Percentiles rank a stretch among this genome's conserved stretches.
These are phyloP conservation scores for Trissolcus brochymenae DNA, from an alignment of 2,888 invertebrate species.

Conservation along the genomic window DNA sequence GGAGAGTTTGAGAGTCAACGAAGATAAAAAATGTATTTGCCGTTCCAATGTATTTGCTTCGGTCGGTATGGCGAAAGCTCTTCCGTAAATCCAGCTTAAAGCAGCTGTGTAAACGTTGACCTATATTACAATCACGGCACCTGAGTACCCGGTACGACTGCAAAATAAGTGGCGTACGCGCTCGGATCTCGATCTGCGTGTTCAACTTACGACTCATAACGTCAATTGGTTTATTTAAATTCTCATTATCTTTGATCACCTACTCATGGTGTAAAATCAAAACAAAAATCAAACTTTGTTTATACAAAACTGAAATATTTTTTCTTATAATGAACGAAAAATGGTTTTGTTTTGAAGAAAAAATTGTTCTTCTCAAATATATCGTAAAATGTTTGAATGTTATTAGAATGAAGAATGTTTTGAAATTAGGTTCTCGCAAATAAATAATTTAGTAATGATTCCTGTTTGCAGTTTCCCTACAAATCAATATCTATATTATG, in stretches of 20 bases:
- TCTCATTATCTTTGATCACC: constrained; percentile 10
- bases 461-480: no score
- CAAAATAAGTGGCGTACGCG: constrained; percentile 54
- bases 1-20: constrained; percentile 46
- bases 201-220: constrained; percentile 25
- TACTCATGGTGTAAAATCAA: background rate
- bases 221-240: constrained; percentile 1
- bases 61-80: constrained; percentile 72
- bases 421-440: no score
- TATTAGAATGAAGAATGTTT: no score
- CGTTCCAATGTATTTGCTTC: constrained; percentile 72
- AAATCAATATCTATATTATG: no score
- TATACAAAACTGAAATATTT: no score
- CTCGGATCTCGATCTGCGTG: constrained; percentile 36
- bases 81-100: constrained; percentile 75
- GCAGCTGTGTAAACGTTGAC: constrained; percentile 75
- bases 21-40: constrained; percentile 72
- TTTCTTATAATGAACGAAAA: no score
- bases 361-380: no score
- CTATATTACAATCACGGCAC: constrained; percentile 73
- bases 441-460: no score
- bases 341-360: no score
- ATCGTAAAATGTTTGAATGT: no score
- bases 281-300: background rate
- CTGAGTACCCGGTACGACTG: constrained; percentile 52